Base-by-base conservation (phyloP, 2,797 vertebrate species). In the Novumbra hubbsi region DNA sequence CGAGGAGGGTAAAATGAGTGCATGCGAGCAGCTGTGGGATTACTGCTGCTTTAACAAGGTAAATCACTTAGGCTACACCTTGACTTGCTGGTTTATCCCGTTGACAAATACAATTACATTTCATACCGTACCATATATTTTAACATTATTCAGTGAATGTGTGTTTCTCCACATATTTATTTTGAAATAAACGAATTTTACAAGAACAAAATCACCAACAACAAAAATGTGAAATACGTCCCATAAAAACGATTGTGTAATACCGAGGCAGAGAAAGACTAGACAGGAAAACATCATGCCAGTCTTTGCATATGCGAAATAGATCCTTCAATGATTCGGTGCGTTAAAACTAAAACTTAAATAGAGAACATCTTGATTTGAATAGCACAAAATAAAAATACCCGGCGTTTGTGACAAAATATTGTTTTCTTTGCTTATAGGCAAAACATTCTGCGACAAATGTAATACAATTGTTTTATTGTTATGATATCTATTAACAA, bases 291-390 rank as follows among this genome's bases (percentile, higher is more conserved):
- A 45, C 49, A 28, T 68, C 62, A 27, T 62, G 65, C 67, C 72
- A 75, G 55, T 60, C 34, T 68, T 50, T 75, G 73, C 68, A 74
- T 50, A 71, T 62, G 49, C 50, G 48, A 67, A 71, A 65, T 65
- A 32, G 14, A 64, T 32, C 60, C 69, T 28, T 70, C 68, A 21
- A 52, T 70, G 2, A 70, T 70, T 16, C 3, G 1, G 8, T 19
- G 48, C 30, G 17, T 70, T 48, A 55, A n/a, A 7, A n/a, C 49
- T 55, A 49, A 27, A 70, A 65, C 12, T 16, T 65, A 65, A 19
- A 34, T 24, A 60, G 21, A 65, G 28, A 70, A 41, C 65, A 67
- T 67, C 7, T 38, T 67, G 32, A 41, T 67, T 11, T 30, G 28
- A 17, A 11, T 32, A 17, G 7, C 5, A 70, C 17, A 8, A 32